These are phyloP conservation scores for Oscheius sp. DNA, from an alignment of 2,888 invertebrate genomes.

Conservation along the genomic window DNA sequence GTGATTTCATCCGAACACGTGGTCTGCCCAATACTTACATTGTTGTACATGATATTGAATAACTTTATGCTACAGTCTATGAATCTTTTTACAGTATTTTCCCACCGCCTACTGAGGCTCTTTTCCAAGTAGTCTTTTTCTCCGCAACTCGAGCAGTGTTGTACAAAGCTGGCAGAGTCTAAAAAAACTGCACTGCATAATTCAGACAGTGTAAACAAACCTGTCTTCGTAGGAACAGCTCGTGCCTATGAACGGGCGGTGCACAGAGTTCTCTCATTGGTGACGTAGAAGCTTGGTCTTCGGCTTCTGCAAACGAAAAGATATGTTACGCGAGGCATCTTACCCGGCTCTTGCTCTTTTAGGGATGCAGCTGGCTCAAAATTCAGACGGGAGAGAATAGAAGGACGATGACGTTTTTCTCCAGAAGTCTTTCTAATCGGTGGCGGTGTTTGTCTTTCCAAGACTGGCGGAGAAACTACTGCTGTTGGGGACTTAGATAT, in stretches of 20 bases:
- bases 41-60: constrained; percentile 29
- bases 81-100: background rate
- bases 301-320: constrained; percentile 7
- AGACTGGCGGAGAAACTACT: background rate
- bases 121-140: constrained; percentile 14
- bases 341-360: constrained; percentile 50
- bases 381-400: constrained; percentile 50
- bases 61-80: constrained; percentile 12
- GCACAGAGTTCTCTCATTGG: constrained; percentile 30
- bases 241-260: constrained; percentile 31
- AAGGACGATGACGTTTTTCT: constrained; percentile 42
- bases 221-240: constrained; percentile 34
- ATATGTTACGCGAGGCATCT: background rate
- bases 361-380: constrained; percentile 52
- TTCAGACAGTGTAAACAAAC: constrained; percentile 8
- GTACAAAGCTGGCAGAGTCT: constrained; percentile 28
- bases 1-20: constrained; percentile 22
- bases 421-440: constrained; percentile 15
- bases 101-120: constrained; percentile 27
- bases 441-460: background rate
- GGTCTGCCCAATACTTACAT: constrained; percentile 23
- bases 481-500: background rate
- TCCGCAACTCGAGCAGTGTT: background rate
- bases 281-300: constrained; percentile 10
- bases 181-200: background rate